These are phyloP conservation scores for Nomada ruficornis DNA, from an alignment of 2,888 invertebrate species.

Conservation along the genomic window DNA sequence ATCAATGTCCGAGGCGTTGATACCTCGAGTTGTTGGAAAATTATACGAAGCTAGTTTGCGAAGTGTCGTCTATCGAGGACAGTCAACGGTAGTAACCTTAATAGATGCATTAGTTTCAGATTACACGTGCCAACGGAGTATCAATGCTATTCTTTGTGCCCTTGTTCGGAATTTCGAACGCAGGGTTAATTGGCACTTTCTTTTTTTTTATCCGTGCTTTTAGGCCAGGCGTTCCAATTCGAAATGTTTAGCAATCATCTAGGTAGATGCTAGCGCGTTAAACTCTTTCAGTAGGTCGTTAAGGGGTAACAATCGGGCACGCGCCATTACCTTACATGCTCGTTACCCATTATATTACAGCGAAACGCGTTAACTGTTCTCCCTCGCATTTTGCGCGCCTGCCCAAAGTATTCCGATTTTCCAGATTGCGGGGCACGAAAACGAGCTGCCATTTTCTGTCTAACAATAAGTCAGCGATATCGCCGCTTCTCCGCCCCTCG, in stretches of 20 bases:
- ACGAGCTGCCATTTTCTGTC: neutral
- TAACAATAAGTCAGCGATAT: neutral
- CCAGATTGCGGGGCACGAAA: neutral
- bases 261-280: neutral
- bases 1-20: no score
- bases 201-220: no score
- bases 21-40: no score
- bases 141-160: no score
- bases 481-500: neutral
- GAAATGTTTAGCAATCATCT: neutral
- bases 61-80: no score
- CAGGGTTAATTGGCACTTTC: no score
- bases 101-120: no score
- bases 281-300: neutral
- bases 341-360: neutral
- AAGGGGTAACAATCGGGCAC: neutral
- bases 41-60: no score
- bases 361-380: neutral
- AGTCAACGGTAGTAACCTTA: no score
- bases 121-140: no score
- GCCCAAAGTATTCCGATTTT: neutral
- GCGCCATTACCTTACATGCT: constrained; percentile 1
- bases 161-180: no score
- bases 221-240: no score
- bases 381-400: neutral